These are phyloP conservation scores for Digitonthophagus gazella DNA, from an alignment of 2,888 invertebrate species.

Conservation along the genomic window DNA sequence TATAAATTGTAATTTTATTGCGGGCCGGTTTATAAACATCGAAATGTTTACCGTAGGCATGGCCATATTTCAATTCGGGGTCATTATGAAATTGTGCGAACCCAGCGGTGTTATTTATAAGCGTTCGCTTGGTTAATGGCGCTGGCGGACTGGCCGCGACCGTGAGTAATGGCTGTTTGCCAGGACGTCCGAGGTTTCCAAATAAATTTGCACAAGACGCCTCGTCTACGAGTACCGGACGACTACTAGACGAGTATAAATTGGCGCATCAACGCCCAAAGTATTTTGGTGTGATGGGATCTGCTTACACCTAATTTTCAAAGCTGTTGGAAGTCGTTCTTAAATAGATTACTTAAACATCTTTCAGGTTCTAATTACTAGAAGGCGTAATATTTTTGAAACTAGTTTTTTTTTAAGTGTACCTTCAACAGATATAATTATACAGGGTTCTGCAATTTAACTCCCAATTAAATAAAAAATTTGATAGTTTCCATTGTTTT, in stretches of 20 bases:
- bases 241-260: slow-evolving; percentile 24
- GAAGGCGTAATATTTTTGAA: too few relatives aligned
- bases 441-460: too few relatives aligned
- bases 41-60: slow-evolving; percentile 24
- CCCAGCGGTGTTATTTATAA: slow-evolving; percentile 25
- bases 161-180: slow-evolving; percentile 39
- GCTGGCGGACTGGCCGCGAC: slow-evolving; percentile 25
- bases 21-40: slow-evolving; percentile 25
- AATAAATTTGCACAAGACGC: slow-evolving; percentile 36
- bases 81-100: slow-evolving; percentile 27
- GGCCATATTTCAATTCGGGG: slow-evolving; percentile 25
- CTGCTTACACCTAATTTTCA: background rate
- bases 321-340: background rate
- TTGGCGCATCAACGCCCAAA: slow-evolving; percentile 9
- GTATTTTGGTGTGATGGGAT: background rate
- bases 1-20: slow-evolving; percentile 27
- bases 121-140: slow-evolving; percentile 24
- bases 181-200: slow-evolving; percentile 36
- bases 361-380: too few relatives aligned
- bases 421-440: too few relatives aligned
- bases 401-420: too few relatives aligned
- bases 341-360: background rate
- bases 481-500: too few relatives aligned
- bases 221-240: slow-evolving; percentile 18
- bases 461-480: too few relatives aligned